phyloP scores from a whole-genome alignment of 2,888 invertebrate species.

The Malthinus flaveolus region DNA sequence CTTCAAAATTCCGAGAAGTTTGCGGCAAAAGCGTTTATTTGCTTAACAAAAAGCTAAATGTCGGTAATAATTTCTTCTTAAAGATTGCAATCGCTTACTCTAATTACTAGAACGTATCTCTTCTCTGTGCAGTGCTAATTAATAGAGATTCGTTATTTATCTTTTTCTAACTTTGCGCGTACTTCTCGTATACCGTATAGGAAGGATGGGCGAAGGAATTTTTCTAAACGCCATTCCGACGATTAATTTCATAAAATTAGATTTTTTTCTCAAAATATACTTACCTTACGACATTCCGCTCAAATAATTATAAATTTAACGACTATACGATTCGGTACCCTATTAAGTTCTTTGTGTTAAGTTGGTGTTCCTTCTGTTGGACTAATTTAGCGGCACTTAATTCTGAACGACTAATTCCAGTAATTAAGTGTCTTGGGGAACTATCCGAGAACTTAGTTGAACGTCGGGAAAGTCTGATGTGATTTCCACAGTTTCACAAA shows the following conservation, averaged over 20 bases:
- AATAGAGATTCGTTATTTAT: conserved; percentile 25
- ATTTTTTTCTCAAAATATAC: neutral
- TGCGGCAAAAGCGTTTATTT: conserved; percentile 27
- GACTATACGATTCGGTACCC: conserved; percentile 13
- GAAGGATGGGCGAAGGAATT: neutral
- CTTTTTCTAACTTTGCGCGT: conserved; percentile 12
- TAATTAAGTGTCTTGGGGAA: conserved; percentile 27
- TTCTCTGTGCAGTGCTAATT: conserved; percentile 23
- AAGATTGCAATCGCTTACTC: conserved; percentile 29
- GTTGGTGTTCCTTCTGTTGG: conserved; percentile 11
- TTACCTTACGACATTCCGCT: neutral
- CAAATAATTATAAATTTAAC: conserved; percentile 1
- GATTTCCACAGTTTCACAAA: conserved; percentile 39
- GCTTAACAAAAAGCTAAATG: conserved; percentile 30
- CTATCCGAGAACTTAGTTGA: conserved; percentile 23
- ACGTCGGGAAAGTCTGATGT: conserved; percentile 12
- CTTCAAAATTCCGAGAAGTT: conserved; percentile 28
- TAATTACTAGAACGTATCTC: conserved; percentile 30
- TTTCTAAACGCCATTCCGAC: neutral
- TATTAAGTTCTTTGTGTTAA: conserved; percentile 14
- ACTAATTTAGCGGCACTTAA: conserved; percentile 26
- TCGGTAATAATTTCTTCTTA: conserved; percentile 30
- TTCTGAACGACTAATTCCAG: conserved; percentile 26
- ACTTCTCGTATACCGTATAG: neutral
- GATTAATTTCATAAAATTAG: neutral